Evolutionary conservation across 2,888 invertebrate species (phyloP).

Genomic region (Lordiphosa andalusiaca): DNA sequence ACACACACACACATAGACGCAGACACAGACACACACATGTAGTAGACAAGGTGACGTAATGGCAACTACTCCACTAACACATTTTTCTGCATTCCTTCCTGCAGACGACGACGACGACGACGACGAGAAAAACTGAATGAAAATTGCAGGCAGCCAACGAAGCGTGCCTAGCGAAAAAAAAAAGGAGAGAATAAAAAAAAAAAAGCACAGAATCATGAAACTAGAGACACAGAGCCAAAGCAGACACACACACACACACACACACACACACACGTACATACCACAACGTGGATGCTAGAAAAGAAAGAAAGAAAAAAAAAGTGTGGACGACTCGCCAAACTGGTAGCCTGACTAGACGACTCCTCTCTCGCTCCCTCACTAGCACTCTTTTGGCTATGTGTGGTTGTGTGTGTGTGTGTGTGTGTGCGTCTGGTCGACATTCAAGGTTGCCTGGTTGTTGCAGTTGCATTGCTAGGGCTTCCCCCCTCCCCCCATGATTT

Average conservation of each 20-base stretch:
- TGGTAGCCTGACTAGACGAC: constrained; percentile 33
- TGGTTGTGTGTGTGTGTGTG: constrained; percentile 33
- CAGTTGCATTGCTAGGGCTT: constrained; percentile 6
- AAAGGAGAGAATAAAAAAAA: not conserved
- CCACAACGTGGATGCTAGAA: constrained; percentile 34
- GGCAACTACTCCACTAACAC: constrained; percentile 81
- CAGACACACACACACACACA: constrained; percentile 10
- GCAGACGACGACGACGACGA: constrained; percentile 33
- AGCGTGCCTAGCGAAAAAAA: constrained; percentile 41
- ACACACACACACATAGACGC: constrained; percentile 20
- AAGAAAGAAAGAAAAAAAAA: constrained; percentile 16
- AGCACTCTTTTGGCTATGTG: constrained; percentile 2
- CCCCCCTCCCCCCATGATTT: not conserved
- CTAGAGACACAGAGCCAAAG: constrained; percentile 30
- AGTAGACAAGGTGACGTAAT: constrained; percentile 78
- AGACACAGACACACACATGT: constrained; percentile 6
- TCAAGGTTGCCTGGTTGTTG: constrained; percentile 60
- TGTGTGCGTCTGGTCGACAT: constrained; percentile 65
- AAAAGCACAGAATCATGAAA: constrained; percentile 20
- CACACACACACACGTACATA: constrained; percentile 2
- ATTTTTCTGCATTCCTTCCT: constrained; percentile 79
- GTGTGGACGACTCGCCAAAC: constrained; percentile 33
- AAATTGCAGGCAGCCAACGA: constrained; percentile 43
- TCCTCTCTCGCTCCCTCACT: constrained; percentile 21
- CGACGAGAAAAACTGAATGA: constrained; percentile 50